Evolutionary conservation across 2,888 invertebrate species (phyloP).

Genomic region (Dasypolia templi): DNA sequence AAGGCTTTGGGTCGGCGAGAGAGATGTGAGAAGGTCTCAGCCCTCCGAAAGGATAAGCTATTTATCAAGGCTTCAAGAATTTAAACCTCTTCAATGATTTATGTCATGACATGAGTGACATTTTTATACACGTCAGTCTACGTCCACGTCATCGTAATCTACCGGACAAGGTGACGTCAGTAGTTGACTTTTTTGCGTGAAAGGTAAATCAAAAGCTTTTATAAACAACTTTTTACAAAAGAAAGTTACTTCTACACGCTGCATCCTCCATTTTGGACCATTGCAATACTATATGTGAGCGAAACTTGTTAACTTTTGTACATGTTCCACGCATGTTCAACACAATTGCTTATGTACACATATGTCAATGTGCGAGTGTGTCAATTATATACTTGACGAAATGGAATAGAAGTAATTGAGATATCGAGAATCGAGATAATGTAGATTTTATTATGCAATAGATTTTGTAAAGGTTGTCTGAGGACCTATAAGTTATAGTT

Average conservation of each 20-base stretch:
- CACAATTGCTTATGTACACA: conserved; percentile 7
- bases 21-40: too few species aligned
- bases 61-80: too few species aligned
- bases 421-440: conserved; percentile 44
- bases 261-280: conserved; percentile 25
- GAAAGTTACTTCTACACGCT: conserved; percentile 3
- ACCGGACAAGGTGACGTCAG: too few species aligned
- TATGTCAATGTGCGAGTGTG: conserved; percentile 25
- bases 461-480: conserved; percentile 30
- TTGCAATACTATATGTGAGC: conserved; percentile 50
- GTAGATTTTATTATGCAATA: conserved; percentile 46
- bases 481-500: conserved; percentile 25
- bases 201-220: too few species aligned
- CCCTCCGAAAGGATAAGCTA: too few species aligned
- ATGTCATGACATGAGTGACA: too few species aligned
- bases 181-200: too few species aligned
- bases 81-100: too few species aligned
- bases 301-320: conserved; percentile 53
- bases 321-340: conserved; percentile 18
- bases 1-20: too few species aligned
- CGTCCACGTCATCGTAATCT: too few species aligned
- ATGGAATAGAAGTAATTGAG: conserved; percentile 51
- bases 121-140: too few species aligned
- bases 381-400: conserved; percentile 53
- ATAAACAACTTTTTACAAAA: too few species aligned